A percentile compares a stretch with the other conserved stretches of the same genome.
These are phyloP conservation scores for Drosophila merina DNA, from an alignment of 2,888 invertebrate genomes.

Conservation along the genomic window DNA sequence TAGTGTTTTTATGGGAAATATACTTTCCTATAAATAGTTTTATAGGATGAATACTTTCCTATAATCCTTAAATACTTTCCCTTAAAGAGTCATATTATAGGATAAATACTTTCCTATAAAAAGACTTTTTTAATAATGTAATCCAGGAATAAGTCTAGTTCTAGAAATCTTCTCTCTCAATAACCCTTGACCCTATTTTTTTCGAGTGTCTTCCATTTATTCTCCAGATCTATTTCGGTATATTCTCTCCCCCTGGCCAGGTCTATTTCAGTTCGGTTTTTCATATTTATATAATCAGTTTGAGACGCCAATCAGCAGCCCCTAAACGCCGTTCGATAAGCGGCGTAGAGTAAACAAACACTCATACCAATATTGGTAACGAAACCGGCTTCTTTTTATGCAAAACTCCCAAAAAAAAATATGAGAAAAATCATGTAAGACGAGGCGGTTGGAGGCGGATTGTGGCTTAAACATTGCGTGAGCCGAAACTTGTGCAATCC, in stretches of 20 bases:
- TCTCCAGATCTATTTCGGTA: conserved; percentile 39
- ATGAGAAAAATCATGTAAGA: conserved; percentile 41
- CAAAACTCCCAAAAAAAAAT: conserved; percentile 71
- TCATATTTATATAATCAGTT: conserved; percentile 57
- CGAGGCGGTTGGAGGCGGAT: background rate
- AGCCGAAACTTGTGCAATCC: conserved; percentile 68
- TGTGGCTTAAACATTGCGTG: conserved; percentile 60
- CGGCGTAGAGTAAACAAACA: conserved; percentile 1
- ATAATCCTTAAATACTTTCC: no score
- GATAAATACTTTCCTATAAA: no score
- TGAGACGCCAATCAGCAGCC: conserved; percentile 70
- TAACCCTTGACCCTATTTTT: background rate
- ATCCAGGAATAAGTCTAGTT: no score
- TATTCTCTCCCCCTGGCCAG: background rate
- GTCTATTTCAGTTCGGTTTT: conserved; percentile 31
- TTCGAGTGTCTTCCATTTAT: conserved; percentile 4
- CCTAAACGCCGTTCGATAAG: conserved; percentile 57
- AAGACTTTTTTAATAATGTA: no score
- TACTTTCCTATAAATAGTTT: no score
- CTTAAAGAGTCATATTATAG: no score
- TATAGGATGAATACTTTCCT: no score
- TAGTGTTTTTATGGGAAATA: no score
- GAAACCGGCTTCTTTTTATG: conserved; percentile 75
- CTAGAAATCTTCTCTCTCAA: background rate
- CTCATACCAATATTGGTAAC: conserved; percentile 32